Evolutionary conservation across 1,140 invertebrate species (phyloP), one percentile per base, ranked within the genome.

Genomic region (Ericerus pela): DNA sequence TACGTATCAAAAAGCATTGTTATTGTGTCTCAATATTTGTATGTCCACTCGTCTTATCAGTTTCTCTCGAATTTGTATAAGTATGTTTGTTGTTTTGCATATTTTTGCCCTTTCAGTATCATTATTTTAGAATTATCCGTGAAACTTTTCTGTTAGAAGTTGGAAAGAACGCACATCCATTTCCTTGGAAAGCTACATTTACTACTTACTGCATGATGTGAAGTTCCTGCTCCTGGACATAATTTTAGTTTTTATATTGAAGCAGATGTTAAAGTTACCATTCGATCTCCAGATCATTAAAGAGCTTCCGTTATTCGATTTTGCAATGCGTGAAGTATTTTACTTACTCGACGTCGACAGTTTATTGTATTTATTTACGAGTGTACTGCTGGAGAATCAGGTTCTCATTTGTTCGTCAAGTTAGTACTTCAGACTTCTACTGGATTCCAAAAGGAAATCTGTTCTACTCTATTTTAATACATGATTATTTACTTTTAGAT

Each of bases 331-430:
- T 61, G 77, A 92, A 56, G 77, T 98, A 63, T 96, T 98, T 66
- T 74, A 77, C 16, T 79, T 84, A 64, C 72, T 98, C 30, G 89
- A 89, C 27, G 80, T 94, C 2, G 90, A 96, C 60, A 87, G 84
- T 67, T 80, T 96, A 27, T 77, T 99, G 30, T 85, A 92, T 66
- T 73, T 98, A n/a, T 90, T 96, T 65, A 92, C 92, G 2, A 94
- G 93, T 74, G 83, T 97, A 26, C 73, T 99, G 12, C 71, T 99
- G 8, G 96, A 99, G 73, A 91, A 97, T 73, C 96, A 99, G 75
- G 84, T 98, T 33, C 75, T 99, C 30, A 73, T 99, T 11, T 83
- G 88, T 67, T 96, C 94, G 53, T 81, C 79, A 69, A 85, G 88
- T 94, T 71, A 68, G 60, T 52, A 28, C 28, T 41, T 53, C 20